Evolutionary conservation across 2,113 vertebrate genomes (phyloP).

Genomic region (Talpa occidentalis): DNA sequence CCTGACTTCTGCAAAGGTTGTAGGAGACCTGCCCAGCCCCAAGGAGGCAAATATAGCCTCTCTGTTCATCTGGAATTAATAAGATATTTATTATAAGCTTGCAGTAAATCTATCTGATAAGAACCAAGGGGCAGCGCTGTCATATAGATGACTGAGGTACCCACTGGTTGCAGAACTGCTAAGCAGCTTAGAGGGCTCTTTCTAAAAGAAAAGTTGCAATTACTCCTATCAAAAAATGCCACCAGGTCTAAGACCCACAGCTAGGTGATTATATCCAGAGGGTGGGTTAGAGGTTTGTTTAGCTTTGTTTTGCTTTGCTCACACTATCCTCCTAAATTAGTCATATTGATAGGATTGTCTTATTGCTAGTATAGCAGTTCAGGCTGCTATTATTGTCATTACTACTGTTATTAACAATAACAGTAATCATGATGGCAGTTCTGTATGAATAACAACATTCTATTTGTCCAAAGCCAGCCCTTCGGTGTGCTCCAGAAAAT

Average conservation of each 20-base stretch:
- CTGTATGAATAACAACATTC: neutral
- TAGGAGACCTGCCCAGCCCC: neutral
- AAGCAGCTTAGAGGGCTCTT: neutral
- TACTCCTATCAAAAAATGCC: neutral
- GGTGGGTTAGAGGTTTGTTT: neutral
- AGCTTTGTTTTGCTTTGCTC: neutral
- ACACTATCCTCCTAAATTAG: neutral
- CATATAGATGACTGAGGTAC: neutral
- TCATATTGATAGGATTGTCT: neutral
- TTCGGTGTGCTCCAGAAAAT: neutral
- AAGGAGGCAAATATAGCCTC: neutral
- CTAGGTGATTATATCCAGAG: neutral
- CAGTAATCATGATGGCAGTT: neutral
- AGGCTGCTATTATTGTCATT: neutral
- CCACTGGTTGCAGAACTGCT: neutral
- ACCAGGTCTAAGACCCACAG: neutral
- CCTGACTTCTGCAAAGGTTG: neutral
- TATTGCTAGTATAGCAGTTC: neutral
- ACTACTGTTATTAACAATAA: slow-evolving; percentile 5
- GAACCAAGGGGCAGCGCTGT: neutral
- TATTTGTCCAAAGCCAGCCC: neutral
- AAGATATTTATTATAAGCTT: slow-evolving; percentile 9
- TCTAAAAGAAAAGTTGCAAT: neutral
- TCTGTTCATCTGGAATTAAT: slow-evolving; percentile 42
- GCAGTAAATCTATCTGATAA: slow-evolving; percentile 24